phyloP scores from a whole-genome alignment of 2,888 invertebrate species.

The Brenthis hecate region DNA sequence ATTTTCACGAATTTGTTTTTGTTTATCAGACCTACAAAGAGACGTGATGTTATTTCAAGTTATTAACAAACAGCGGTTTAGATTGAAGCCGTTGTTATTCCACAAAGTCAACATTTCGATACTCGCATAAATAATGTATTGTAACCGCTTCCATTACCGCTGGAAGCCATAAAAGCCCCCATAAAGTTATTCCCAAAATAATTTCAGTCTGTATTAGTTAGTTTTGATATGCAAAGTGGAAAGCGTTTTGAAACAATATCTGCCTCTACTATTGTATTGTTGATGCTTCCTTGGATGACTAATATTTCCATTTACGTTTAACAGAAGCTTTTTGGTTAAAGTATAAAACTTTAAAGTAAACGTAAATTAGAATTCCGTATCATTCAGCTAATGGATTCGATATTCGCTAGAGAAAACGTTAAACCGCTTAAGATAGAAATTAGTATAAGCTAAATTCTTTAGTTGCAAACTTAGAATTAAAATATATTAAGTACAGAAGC shows the following conservation, averaged over 20 bases:
- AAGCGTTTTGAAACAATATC: constrained; percentile 15
- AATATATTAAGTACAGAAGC: neutral
- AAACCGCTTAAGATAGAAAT: no score
- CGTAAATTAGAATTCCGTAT: no score
- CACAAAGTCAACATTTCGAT: neutral
- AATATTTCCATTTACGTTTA: neutral
- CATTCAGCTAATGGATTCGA: no score
- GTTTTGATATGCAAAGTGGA: constrained; percentile 24
- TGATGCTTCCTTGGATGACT: neutral
- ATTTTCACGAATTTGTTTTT: no score
- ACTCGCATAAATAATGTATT: neutral
- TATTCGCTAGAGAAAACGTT: no score
- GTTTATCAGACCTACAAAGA: neutral
- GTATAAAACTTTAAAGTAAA: no score
- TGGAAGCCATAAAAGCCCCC: constrained; percentile 13
- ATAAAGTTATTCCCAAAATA: constrained; percentile 19
- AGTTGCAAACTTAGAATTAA: neutral
- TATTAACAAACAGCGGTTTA: neutral
- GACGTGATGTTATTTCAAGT: neutral
- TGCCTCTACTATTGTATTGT: neutral
- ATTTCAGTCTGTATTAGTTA: constrained; percentile 12
- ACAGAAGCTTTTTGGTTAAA: no score
- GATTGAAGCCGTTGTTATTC: constrained; percentile 1
- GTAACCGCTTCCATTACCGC: neutral
- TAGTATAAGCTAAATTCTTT: no score